A percentile compares a stretch with the other conserved stretches of the same genome.
Conservation (phyloP, 2,113 vertebrate species). For the Sinocyclocheilus rhinocerous region DNA sequence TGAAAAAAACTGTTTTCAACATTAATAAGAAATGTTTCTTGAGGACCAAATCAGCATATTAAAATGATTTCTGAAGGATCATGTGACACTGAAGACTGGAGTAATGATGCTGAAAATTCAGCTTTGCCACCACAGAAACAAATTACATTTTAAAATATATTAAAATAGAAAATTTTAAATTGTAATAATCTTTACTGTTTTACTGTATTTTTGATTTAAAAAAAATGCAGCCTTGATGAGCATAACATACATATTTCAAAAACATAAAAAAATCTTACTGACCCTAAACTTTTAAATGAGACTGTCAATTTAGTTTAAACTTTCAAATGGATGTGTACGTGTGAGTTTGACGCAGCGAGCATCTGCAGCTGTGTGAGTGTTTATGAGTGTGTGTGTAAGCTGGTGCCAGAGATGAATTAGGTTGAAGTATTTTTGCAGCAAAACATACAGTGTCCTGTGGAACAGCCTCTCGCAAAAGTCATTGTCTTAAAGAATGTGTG, state of each 20-base stretch:
- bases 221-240: too few species aligned
- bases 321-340: neutral
- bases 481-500: neutral
- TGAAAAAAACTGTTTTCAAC: neutral
- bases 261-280: too few species aligned
- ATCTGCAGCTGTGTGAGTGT: neutral
- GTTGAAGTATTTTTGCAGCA: conserved; percentile 8
- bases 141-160: neutral
- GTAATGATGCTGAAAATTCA: neutral
- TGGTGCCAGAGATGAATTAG: neutral
- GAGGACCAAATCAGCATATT: too few species aligned
- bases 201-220: too few species aligned
- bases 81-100: neutral
- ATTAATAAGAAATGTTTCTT: neutral
- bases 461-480: conserved; percentile 4
- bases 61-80: neutral
- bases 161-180: too few species aligned
- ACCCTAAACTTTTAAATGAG: neutral
- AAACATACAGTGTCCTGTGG: neutral
- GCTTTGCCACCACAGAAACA: neutral
- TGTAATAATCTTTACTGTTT: too few species aligned
- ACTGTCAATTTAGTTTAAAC: neutral
- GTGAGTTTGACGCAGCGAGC: neutral
- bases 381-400: neutral
- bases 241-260: too few species aligned